phyloP scores from a whole-genome alignment of 2,113 vertebrate species.

The Notechis scutatus region DNA sequence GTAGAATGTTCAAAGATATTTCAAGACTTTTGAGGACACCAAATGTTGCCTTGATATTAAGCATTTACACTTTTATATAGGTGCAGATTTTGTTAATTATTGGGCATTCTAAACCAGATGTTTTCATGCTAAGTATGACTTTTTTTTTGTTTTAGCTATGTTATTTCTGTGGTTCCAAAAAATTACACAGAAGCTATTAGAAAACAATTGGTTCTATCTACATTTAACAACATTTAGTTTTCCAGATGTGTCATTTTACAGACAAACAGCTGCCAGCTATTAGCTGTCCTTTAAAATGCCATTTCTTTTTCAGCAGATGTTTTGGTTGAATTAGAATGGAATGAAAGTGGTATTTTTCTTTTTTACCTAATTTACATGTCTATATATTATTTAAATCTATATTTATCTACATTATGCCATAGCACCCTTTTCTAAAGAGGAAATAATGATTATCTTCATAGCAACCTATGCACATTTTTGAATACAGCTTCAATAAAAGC shows the following conservation, averaged over 20 bases:
- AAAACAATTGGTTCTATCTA: constrained; percentile 55
- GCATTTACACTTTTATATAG: not conserved
- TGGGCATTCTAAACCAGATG: constrained; percentile 8
- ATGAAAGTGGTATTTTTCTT: constrained; percentile 51
- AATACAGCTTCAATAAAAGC: not conserved
- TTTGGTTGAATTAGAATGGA: constrained; percentile 48
- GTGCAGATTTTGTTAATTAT: constrained; percentile 41
- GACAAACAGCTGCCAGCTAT: constrained; percentile 68
- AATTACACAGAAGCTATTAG: constrained; percentile 59
- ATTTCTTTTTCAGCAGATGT: constrained; percentile 66
- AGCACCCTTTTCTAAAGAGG: constrained; percentile 5
- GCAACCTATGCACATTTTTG: not conserved
- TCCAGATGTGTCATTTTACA: constrained; percentile 65
- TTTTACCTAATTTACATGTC: not conserved
- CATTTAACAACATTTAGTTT: constrained; percentile 46
- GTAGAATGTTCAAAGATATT: not conserved
- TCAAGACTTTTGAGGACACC: not conserved
- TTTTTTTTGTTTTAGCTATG: constrained; percentile 16
- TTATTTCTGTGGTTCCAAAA: constrained; percentile 55
- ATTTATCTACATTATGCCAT: constrained; percentile 15
- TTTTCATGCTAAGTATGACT: constrained; percentile 41
- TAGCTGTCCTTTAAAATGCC: constrained; percentile 59
- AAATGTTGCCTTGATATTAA: not conserved
- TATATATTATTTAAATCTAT: constrained; percentile 42
- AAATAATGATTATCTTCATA: constrained; percentile 5